phyloP scores from a whole-genome alignment of 2,888 invertebrate species.

The Xestia c-nigrum region DNA sequence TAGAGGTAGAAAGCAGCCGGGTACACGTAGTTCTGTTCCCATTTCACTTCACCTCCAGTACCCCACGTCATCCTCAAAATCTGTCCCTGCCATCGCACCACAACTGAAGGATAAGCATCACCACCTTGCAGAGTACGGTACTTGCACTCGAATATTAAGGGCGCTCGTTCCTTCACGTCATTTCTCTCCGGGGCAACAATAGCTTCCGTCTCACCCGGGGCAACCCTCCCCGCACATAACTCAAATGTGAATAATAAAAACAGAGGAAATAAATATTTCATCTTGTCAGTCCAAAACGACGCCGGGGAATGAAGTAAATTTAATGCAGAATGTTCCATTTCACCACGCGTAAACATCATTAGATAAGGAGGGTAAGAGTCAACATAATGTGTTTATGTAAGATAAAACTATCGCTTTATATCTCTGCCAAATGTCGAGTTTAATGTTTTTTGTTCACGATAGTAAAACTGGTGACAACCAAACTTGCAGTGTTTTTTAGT shows the following conservation, averaged over 20 bases:
- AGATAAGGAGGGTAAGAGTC: slow-evolving; percentile 73
- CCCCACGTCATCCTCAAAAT: slow-evolving; percentile 57
- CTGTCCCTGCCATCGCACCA: slow-evolving; percentile 70
- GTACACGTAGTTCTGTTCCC: slow-evolving; percentile 53
- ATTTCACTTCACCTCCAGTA: slow-evolving; percentile 38
- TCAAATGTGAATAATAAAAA: slow-evolving; percentile 67
- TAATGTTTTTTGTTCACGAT: slow-evolving; percentile 50
- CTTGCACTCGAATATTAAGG: slow-evolving; percentile 70
- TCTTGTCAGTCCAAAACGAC: slow-evolving; percentile 67
- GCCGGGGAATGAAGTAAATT: slow-evolving; percentile 66
- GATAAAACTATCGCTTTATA: slow-evolving; percentile 66
- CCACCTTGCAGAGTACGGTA: slow-evolving; percentile 43
- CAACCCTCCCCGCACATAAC: slow-evolving; percentile 72
- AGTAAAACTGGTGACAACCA: slow-evolving; percentile 35
- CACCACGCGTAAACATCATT: slow-evolving; percentile 65
- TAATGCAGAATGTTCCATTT: slow-evolving; percentile 56
- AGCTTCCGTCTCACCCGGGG: slow-evolving; percentile 67
- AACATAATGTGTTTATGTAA: slow-evolving; percentile 68
- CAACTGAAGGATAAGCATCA: slow-evolving; percentile 75
- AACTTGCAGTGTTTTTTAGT: slow-evolving; percentile 31
- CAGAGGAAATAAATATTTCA: slow-evolving; percentile 71
- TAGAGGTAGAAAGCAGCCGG: slow-evolving; percentile 52
- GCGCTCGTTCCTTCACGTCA: slow-evolving; percentile 64
- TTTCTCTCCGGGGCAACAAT: slow-evolving; percentile 43
- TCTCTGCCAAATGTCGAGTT: slow-evolving; percentile 41